These are phyloP conservation scores for Tricholaema leucomelas DNA, from an alignment of 2,113 vertebrate species.

Conservation along the genomic window DNA sequence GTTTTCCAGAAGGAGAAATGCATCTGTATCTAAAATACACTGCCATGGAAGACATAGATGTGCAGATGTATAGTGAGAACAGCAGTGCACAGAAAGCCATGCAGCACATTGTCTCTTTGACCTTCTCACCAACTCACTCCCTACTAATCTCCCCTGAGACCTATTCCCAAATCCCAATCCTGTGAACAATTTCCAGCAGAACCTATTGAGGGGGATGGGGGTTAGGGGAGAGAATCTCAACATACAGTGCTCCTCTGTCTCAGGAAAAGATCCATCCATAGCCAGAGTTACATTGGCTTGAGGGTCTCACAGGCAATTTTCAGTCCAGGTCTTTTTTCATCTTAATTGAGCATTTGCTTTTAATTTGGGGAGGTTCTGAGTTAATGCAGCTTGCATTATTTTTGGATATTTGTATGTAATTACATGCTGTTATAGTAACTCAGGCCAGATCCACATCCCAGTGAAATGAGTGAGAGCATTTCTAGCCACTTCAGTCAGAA, in stretches of 20 bases:
- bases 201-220: neutral
- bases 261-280: neutral
- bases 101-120: neutral
- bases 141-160: neutral
- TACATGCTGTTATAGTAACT: neutral
- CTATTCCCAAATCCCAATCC: neutral
- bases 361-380: conserved; percentile 19
- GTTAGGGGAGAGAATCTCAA: neutral
- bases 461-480: neutral
- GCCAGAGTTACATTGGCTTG: neutral
- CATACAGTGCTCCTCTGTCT: neutral
- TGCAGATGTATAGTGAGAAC: neutral
- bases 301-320: neutral
- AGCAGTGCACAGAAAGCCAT: neutral
- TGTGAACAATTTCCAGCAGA: neutral
- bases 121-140: neutral
- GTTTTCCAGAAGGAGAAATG: neutral
- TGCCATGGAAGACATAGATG: rapidly evolving
- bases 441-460: neutral
- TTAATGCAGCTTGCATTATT: neutral
- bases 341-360: conserved; percentile 47
- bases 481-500: neutral
- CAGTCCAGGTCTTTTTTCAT: conserved; percentile 24
- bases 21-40: neutral
- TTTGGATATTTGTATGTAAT: neutral